Conservation (phyloP, 2,888 invertebrate genomes). For the Ptychoptera albimana region DNA sequence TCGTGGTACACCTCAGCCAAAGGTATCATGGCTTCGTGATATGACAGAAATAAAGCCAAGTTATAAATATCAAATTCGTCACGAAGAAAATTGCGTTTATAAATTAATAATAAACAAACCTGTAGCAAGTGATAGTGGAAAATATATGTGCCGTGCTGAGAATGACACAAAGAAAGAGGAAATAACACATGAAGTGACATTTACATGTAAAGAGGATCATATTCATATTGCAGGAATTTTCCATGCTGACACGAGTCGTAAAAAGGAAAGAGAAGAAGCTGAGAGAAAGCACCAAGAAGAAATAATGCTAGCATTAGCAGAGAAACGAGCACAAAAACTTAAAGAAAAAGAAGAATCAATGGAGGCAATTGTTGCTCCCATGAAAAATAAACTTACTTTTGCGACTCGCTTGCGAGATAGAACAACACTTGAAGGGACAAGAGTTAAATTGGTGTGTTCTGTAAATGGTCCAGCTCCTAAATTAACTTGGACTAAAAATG, state of each 20-base stretch:
- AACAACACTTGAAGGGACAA: constrained; percentile 56
- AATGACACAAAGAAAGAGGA: constrained; percentile 47
- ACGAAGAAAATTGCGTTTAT: constrained; percentile 33
- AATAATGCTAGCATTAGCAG: constrained; percentile 14
- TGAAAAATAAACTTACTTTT: constrained; percentile 36
- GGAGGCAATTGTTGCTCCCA: constrained; percentile 21
- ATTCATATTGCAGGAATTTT: constrained; percentile 27
- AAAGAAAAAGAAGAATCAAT: constrained; percentile 11
- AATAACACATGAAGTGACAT: constrained; percentile 30
- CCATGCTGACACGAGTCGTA: constrained; percentile 24
- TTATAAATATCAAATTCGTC: constrained; percentile 26
- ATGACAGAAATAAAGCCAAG: constrained; percentile 23
- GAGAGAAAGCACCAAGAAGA: constrained; percentile 26
- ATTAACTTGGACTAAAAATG: constrained; percentile 64
- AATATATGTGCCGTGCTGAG: constrained; percentile 51
- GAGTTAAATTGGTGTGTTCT: constrained; percentile 62
- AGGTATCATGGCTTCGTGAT: constrained; percentile 26
- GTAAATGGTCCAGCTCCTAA: constrained; percentile 54
- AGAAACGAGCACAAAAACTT: not conserved
- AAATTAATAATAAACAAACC: constrained; percentile 38
- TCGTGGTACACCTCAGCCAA: constrained; percentile 27
- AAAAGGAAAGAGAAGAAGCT: constrained; percentile 22
- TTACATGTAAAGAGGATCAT: constrained; percentile 38
- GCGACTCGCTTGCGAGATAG: constrained; percentile 62
- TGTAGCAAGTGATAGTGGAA: constrained; percentile 42